phyloP scores from a whole-genome alignment of 2,888 invertebrate genomes.

The Scelioninae gen. 1 region DNA sequence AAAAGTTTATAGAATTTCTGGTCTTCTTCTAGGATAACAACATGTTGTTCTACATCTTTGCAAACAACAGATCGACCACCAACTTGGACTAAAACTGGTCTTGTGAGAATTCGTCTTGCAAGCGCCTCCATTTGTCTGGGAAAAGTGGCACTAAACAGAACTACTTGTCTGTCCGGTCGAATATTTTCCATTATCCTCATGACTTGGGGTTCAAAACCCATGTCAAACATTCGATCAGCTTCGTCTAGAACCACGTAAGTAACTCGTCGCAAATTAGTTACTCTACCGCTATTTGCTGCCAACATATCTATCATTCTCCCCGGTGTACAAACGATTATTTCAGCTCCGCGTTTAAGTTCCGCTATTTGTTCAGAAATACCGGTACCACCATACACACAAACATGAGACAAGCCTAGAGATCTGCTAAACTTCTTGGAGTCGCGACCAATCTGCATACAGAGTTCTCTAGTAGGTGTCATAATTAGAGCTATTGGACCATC shows the following conservation, averaged over 20 bases:
- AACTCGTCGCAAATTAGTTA: slow-evolving; percentile 97
- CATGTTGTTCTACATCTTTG: slow-evolving; percentile 98
- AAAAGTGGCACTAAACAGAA: slow-evolving; percentile 99
- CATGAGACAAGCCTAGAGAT: slow-evolving; percentile 92
- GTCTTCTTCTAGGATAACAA: slow-evolving; percentile 96
- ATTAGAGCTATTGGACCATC: slow-evolving; percentile 99
- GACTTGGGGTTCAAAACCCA: slow-evolving; percentile 99
- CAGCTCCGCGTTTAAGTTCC: slow-evolving; percentile 97
- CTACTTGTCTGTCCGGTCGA: slow-evolving; percentile 98
- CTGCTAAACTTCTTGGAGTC: slow-evolving; percentile 98
- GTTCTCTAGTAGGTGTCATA: slow-evolving; percentile 98
- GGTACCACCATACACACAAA: slow-evolving; percentile 99
- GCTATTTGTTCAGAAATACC: slow-evolving; percentile 98
- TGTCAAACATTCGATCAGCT: slow-evolving; percentile 99
- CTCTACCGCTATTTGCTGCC: slow-evolving; percentile 98
- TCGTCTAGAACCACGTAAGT: slow-evolving; percentile 99
- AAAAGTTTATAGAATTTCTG: slow-evolving; percentile 98
- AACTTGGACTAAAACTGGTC: slow-evolving; percentile 98
- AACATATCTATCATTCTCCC: slow-evolving; percentile 99
- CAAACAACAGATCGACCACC: slow-evolving; percentile 98
- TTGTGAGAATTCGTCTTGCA: slow-evolving; percentile 95
- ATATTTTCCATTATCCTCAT: slow-evolving; percentile 99
- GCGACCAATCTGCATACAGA: slow-evolving; percentile 99
- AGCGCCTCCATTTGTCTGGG: slow-evolving; percentile 99
- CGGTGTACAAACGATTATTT: slow-evolving; percentile 99